These are phyloP conservation scores for Nomada flava DNA, from an alignment of 2,888 invertebrate genomes.

Conservation along the genomic window DNA sequence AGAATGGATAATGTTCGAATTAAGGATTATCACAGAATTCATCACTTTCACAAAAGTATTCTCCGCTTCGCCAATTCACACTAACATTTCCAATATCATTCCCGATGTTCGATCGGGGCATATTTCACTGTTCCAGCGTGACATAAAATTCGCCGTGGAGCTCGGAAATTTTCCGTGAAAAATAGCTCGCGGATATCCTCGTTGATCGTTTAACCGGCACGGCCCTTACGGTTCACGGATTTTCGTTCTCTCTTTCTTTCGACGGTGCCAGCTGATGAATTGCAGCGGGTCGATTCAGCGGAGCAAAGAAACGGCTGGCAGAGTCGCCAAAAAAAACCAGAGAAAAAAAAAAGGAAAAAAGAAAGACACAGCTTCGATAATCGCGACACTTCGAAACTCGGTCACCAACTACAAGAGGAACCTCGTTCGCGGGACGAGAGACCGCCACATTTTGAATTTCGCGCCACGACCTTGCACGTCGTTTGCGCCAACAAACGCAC, in stretches of 20 bases:
- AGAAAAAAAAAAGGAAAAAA: background rate
- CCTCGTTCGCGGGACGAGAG: constrained; percentile 8
- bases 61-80: constrained; percentile 26
- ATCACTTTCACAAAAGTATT: background rate
- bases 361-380: constrained; percentile 29
- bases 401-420: constrained; percentile 16
- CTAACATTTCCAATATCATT: background rate
- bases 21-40: too few species aligned
- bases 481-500: constrained; percentile 26
- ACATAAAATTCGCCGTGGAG: background rate
- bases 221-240: background rate
- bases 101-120: background rate
- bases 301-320: background rate
- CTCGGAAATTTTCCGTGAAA: background rate
- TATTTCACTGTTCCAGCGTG: background rate
- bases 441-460: constrained; percentile 45
- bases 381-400: constrained; percentile 42
- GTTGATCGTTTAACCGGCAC: constrained; percentile 1
- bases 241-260: background rate
- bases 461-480: constrained; percentile 37
- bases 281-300: background rate
- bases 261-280: background rate
- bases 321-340: background rate
- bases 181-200: constrained; percentile 18
- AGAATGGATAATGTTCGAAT: too few species aligned